A percentile compares a stretch with the other conserved stretches of the same genome.
Evolutionary conservation across 2,888 invertebrate species (phyloP).

Genomic region (Encarsia formosa): DNA sequence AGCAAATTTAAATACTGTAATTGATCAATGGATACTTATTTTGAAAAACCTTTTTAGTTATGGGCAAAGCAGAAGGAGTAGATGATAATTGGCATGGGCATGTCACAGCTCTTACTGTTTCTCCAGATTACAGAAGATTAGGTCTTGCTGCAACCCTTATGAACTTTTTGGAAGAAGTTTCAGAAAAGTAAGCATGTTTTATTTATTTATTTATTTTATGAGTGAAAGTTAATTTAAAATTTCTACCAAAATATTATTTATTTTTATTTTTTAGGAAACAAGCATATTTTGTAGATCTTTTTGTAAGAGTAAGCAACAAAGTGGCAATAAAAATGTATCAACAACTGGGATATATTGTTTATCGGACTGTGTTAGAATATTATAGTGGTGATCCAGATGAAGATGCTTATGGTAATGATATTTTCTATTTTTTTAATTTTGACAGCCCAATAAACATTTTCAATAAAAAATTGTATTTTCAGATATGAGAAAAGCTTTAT

Average conservation of each 20-base stretch:
- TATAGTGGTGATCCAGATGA: conserved; percentile 98
- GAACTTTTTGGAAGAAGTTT: conserved; percentile 91
- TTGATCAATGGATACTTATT: no score
- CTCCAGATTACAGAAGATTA: conserved; percentile 87
- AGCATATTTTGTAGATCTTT: conserved; percentile 96
- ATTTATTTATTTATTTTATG: background rate
- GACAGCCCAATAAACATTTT: background rate
- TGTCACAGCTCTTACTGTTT: conserved; percentile 95
- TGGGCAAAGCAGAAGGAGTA: conserved; percentile 98
- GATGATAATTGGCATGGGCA: conserved; percentile 99
- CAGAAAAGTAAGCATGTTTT: conserved; percentile 72
- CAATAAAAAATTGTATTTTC: conserved; percentile 44
- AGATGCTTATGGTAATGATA: conserved; percentile 95
- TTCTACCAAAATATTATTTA: conserved; percentile 1
- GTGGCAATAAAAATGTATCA: conserved; percentile 98
- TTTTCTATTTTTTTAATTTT: background rate
- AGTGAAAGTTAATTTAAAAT: background rate
- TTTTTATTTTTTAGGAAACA: conserved; percentile 73
- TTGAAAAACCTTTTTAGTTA: conserved; percentile 79
- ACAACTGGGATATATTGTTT: conserved; percentile 92
- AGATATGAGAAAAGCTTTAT: conserved; percentile 99
- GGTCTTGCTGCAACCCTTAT: conserved; percentile 91
- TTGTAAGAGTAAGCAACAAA: conserved; percentile 95
- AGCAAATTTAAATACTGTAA: conserved; percentile 4
- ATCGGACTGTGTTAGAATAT: conserved; percentile 93